Conservation (phyloP, 2,888 invertebrate genomes). For the Callosobruchus maculatus region DNA sequence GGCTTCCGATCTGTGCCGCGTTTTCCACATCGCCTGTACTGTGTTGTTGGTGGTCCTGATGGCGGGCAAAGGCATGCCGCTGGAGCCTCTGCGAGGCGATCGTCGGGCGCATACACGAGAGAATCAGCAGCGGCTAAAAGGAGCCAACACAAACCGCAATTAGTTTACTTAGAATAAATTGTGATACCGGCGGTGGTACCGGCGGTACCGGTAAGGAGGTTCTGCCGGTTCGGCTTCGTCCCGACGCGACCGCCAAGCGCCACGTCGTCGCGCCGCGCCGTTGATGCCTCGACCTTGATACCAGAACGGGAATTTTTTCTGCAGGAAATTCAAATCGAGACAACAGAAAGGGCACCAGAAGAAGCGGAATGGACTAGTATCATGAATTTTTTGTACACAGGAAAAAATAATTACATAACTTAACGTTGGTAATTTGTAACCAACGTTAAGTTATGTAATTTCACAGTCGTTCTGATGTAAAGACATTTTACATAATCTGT, state of each 20-base stretch:
- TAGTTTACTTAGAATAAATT: slow-evolving; percentile 34
- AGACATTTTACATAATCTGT: no score
- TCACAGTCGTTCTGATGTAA: no score
- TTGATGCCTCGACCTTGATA: not conserved
- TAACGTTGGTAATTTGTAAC: no score
- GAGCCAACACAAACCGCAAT: slow-evolving; percentile 23
- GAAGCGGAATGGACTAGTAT: no score
- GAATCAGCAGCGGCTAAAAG: not conserved
- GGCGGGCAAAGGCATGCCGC: not conserved
- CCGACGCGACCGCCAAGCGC: not conserved
- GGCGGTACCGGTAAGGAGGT: not conserved
- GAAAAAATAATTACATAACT: no score
- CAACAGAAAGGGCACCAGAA: not conserved
- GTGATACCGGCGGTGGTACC: slow-evolving; percentile 4
- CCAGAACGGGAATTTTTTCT: not conserved
- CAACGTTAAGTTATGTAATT: no score
- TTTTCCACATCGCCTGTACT: not conserved
- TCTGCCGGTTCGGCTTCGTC: not conserved
- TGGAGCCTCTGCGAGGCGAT: not conserved
- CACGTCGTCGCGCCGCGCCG: no score
- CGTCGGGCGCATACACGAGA: no score
- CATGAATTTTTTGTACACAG: no score
- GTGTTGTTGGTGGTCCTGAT: not conserved
- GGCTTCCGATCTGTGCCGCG: no score
- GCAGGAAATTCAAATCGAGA: not conserved